Base-by-base conservation (phyloP, 2,888 invertebrate species). In the Drosophila subquinaria region DNA sequence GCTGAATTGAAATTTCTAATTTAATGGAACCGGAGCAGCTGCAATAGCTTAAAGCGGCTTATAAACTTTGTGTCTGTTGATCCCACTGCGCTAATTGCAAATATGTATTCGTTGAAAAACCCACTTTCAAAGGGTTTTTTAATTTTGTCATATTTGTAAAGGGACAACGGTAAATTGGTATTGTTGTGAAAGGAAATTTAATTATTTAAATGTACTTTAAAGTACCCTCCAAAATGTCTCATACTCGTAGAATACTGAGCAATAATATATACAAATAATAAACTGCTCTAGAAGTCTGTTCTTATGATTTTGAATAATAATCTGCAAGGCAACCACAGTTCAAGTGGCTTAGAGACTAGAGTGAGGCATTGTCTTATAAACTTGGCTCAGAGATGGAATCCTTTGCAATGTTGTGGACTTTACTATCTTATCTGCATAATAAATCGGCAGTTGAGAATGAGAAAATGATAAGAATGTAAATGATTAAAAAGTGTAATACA, bases 21-120 rank as follows among this genome's bases (percentile, higher is more conserved):
- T 88, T 71, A 65, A 69, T 67, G 82, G 36, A 59, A 65, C 38
- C 56, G 33, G 4, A 73, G 52, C 90, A 89, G 90, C 90, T 89
- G 84, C 83, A 67, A 43, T 43, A 74, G 82, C 76, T 85, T 88
- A 82, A 79, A 79, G 27, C 36, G 60, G 67, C 69, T 86, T 82
- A 72, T 59, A 68, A 82, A 83, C 70, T 88, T 84, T 67, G 27
- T 59, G 68, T 38, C 60, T 65, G 79, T 66, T 82, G 76, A 89
- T 79, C 73, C 68, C 47, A 33, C 57, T 69, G 68, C 60, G 51
- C 72, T 85, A 85, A 85, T 88, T 89, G 79, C 45, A 53, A 73
- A 66, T 42, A 53, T 60, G 23, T 23, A 27, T 27, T 73, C 42
- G 57, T 27, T 30, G 45, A 10, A 30, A 56, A 60, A 50, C 53